Evolutionary conservation across 1,140 invertebrate species (phyloP).

Genomic region (Latrodectus geometricus): DNA sequence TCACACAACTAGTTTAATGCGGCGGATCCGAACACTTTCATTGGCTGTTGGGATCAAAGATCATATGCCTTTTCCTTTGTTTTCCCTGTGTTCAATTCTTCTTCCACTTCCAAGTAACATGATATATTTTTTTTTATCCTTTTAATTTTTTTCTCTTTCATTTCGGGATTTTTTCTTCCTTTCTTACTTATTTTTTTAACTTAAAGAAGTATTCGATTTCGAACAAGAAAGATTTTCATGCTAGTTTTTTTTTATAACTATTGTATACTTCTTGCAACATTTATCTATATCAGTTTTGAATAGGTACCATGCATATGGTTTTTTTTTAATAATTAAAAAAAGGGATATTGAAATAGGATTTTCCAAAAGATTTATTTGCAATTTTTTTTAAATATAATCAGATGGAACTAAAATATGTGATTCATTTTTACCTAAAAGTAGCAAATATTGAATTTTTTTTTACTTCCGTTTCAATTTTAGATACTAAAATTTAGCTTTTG

Average conservation of each 20-base stretch:
- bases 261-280: too few relatives aligned
- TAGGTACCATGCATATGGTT: too few relatives aligned
- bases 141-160: slow-evolving; percentile 20
- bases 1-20: slow-evolving; percentile 35
- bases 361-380: too few relatives aligned
- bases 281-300: too few relatives aligned
- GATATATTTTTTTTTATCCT: slow-evolving; percentile 17
- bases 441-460: too few relatives aligned
- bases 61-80: slow-evolving; percentile 24
- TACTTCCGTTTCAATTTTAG: too few relatives aligned
- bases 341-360: too few relatives aligned
- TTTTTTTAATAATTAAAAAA: too few relatives aligned
- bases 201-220: slow-evolving; percentile 11
- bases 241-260: not conserved
- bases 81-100: slow-evolving; percentile 26
- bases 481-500: too few relatives aligned
- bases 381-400: too few relatives aligned
- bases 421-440: too few relatives aligned
- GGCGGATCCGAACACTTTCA: slow-evolving; percentile 39
- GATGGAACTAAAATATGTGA: too few relatives aligned
- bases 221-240: slow-evolving; percentile 3
- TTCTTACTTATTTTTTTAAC: not conserved
- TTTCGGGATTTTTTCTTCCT: slow-evolving; percentile 14
- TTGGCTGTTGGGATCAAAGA: slow-evolving; percentile 47
- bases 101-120: slow-evolving; percentile 24